Evolutionary conservation across 2,113 vertebrate genomes (phyloP).

Genomic region (Caracal caracal): DNA sequence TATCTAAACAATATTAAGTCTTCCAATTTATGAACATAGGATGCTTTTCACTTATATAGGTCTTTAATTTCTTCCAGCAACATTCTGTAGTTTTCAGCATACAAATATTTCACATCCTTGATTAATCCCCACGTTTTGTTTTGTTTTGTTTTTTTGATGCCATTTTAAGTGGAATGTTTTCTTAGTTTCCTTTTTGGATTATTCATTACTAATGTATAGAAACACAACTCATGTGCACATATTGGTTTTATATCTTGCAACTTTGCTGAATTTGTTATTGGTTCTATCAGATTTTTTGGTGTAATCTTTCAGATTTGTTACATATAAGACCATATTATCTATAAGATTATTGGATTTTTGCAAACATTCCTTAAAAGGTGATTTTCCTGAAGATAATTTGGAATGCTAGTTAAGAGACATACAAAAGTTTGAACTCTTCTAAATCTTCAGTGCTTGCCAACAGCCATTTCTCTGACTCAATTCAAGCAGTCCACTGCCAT

Average conservation of each 20-base stretch:
- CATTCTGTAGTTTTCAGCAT: neutral
- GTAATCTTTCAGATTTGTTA: neutral
- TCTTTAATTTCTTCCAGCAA: neutral
- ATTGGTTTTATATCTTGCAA: neutral
- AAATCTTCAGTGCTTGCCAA: constrained; percentile 42
- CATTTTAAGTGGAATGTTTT: neutral
- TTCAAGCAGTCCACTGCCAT: constrained; percentile 44
- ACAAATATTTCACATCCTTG: neutral
- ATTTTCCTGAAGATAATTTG: constrained; percentile 44
- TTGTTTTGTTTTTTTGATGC: neutral
- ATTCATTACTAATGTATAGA: neutral
- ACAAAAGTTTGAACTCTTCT: constrained; percentile 58
- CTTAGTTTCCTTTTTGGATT: neutral
- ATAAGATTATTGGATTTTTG: neutral
- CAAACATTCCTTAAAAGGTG: neutral
- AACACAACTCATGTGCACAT: neutral
- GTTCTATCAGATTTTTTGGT: neutral
- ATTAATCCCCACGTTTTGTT: neutral
- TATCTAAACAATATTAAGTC: neutral
- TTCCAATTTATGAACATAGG: neutral
- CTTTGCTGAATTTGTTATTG: neutral
- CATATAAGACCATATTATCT: neutral
- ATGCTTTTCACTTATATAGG: neutral
- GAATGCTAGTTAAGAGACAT: constrained; percentile 23
- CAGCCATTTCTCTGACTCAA: constrained; percentile 34